These are phyloP conservation scores for Brevipalpus yothersi DNA, from an alignment of 1,140 invertebrate genomes.

Conservation along the genomic window DNA sequence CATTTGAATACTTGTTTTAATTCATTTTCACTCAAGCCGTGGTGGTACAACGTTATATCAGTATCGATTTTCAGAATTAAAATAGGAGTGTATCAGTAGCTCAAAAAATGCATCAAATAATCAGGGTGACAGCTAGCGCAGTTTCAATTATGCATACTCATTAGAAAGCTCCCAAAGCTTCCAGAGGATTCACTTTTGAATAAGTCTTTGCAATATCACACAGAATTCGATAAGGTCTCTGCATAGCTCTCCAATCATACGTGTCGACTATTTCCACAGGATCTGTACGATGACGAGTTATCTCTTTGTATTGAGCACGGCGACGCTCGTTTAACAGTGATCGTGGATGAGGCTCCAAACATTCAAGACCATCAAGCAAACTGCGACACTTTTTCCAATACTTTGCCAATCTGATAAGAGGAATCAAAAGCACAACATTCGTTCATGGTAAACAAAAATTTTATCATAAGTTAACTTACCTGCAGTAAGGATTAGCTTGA, in stretches of 20 bases:
- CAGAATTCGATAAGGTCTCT: neutral
- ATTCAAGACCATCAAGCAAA: neutral
- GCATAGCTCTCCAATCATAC: neutral
- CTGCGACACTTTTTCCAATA: neutral
- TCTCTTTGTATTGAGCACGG: neutral
- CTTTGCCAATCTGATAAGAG: neutral
- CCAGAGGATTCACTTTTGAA: neutral
- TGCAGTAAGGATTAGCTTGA: neutral
- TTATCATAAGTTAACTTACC: neutral
- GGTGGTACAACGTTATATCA: no score
- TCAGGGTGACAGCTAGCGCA: no score
- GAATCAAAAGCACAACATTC: neutral
- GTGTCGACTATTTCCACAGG: neutral
- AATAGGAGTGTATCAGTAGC: no score
- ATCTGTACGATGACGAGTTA: neutral
- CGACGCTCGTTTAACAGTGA: neutral
- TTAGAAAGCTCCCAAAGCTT: neutral
- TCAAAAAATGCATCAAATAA: no score
- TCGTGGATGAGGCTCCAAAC: neutral
- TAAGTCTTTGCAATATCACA: neutral
- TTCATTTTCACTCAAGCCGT: no score
- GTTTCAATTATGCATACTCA: no score
- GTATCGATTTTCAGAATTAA: no score
- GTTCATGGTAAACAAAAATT: neutral
- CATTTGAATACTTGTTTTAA: no score